These are phyloP conservation scores for Sarcophaga subvicina DNA, from an alignment of 2,888 invertebrate genomes.

Conservation along the genomic window DNA sequence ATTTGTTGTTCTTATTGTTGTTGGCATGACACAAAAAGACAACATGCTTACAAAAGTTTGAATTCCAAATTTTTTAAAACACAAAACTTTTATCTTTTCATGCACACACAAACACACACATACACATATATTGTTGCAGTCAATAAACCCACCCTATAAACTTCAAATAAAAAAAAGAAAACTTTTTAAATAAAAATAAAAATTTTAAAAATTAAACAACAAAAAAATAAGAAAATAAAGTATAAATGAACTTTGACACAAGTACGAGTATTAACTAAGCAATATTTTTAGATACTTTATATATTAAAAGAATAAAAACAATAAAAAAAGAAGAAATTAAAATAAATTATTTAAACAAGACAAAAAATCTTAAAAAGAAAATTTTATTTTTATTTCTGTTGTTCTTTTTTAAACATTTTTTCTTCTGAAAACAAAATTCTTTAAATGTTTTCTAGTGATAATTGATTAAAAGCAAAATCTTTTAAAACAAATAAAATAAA, in stretches of 20 bases:
- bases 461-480: background rate
- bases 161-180: background rate
- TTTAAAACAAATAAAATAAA: constrained; percentile 6
- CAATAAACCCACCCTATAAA: no score
- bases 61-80: no score
- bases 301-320: constrained; percentile 40
- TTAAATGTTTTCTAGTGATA: constrained; percentile 45
- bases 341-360: background rate
- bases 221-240: constrained; percentile 30
- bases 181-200: background rate
- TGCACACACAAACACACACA: no score
- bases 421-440: constrained; percentile 26
- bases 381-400: constrained; percentile 6
- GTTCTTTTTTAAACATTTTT: no score
- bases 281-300: constrained; percentile 75
- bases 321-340: background rate
- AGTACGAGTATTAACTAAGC: constrained; percentile 74
- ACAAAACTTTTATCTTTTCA: no score
- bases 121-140: no score
- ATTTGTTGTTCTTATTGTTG: no score
- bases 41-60: no score
- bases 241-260: constrained; percentile 40
- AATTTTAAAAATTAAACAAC: background rate
- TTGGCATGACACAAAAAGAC: no score
- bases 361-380: background rate